Percentiles rank a stretch among this genome's conserved stretches.
These are phyloP conservation scores for Griposia aprilina DNA, from an alignment of 2,888 invertebrate genomes.

Conservation along the genomic window DNA sequence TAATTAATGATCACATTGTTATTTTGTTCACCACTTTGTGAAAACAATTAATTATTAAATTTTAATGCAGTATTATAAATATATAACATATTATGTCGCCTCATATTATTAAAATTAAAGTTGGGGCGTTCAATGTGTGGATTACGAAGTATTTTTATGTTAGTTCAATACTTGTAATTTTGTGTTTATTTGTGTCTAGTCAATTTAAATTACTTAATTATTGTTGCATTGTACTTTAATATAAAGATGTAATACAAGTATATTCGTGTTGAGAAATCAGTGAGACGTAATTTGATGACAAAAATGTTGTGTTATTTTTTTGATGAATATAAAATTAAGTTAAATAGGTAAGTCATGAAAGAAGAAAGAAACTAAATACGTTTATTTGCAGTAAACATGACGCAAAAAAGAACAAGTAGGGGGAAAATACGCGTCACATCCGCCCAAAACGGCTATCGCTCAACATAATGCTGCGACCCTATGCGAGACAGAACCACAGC, in stretches of 20 bases:
- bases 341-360: not conserved
- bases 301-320: not conserved
- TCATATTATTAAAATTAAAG: not conserved
- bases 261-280: not conserved
- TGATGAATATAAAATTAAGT: not conserved
- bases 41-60: not conserved
- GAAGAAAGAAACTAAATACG: not conserved
- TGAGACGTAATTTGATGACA: not conserved
- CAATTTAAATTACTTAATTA: not conserved
- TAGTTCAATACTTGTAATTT: conserved; percentile 10
- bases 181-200: conserved; percentile 52
- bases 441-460: not conserved
- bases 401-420: not conserved
- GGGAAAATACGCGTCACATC: not conserved
- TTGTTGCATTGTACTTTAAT: not conserved
- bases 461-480: not conserved
- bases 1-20: not conserved
- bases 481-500: not conserved
- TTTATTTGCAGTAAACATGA: not conserved
- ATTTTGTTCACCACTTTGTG: not conserved
- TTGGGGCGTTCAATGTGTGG: not conserved
- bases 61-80: not conserved
- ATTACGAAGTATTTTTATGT: not conserved
- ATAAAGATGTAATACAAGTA: not conserved
- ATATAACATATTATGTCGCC: conserved; percentile 17